These are phyloP conservation scores for Heterodera schachtii DNA, from an alignment of 1,140 invertebrate species.

Conservation along the genomic window DNA sequence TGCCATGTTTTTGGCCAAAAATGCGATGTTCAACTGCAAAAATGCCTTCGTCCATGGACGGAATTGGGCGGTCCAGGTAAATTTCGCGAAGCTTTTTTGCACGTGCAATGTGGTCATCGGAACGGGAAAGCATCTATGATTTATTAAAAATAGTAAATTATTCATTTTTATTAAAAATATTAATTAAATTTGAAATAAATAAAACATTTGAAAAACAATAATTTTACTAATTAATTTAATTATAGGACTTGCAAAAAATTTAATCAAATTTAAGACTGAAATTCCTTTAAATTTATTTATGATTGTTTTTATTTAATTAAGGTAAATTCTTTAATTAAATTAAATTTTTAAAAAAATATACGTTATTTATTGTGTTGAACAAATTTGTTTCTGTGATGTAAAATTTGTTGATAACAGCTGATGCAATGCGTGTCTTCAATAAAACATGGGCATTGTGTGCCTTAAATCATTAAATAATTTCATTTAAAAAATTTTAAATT, in stretches of 20 bases:
- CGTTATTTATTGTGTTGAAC: slow-evolving; percentile 18
- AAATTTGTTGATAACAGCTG: slow-evolving; percentile 34
- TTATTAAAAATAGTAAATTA: neutral
- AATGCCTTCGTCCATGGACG: slow-evolving; percentile 9
- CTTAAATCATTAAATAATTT: neutral
- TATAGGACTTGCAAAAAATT: too few relatives aligned
- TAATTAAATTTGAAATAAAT: neutral
- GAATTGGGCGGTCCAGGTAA: slow-evolving; percentile 17
- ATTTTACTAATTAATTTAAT: neutral
- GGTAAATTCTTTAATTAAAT: neutral
- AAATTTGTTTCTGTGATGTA: slow-evolving; percentile 21
- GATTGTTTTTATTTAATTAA: neutral
- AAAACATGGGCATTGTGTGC: slow-evolving; percentile 25
- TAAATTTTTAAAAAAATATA: slow-evolving; percentile 14
- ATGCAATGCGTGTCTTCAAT: slow-evolving; percentile 15
- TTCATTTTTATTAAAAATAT: neutral
- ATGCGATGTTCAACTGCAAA: slow-evolving; percentile 10
- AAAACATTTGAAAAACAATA: neutral
- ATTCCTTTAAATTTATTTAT: neutral
- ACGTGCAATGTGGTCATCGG: neutral
- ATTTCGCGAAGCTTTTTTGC: slow-evolving; percentile 12
- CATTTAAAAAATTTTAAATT: too few relatives aligned
- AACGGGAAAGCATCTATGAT: slow-evolving; percentile 9
- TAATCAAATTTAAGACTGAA: neutral
- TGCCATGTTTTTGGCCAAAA: neutral